Evolutionary conservation across 2,888 invertebrate genomes (phyloP).

Genomic region (Cheilosia soror): DNA sequence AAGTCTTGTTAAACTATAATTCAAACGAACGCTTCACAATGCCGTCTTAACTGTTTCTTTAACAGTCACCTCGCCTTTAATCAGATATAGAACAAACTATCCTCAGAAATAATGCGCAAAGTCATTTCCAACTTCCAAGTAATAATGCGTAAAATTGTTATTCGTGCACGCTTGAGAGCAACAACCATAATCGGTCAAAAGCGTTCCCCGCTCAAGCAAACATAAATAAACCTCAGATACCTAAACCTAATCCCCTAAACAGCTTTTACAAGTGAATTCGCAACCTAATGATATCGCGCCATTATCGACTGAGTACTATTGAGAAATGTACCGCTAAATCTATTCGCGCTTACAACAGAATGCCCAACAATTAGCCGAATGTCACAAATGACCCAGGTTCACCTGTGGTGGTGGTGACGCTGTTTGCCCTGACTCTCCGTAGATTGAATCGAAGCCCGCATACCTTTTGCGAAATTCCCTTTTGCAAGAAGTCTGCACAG

Average conservation of each 20-base stretch:
- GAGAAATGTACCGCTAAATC: conserved; percentile 31
- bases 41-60: neutral
- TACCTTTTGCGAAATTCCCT: conserved; percentile 28
- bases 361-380: conserved; percentile 17
- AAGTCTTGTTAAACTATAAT: conserved; percentile 7
- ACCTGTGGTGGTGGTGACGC: neutral
- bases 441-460: neutral
- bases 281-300: conserved; percentile 13
- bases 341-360: conserved; percentile 3
- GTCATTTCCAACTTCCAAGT: conserved; percentile 2
- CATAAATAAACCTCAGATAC: neutral
- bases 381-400: conserved; percentile 13
- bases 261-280: conserved; percentile 5
- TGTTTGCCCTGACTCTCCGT: neutral
- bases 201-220: neutral
- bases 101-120: neutral
- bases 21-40: neutral
- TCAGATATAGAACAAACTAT: neutral
- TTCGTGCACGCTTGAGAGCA: neutral
- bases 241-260: conserved; percentile 4
- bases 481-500: conserved; percentile 11
- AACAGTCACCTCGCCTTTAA: conserved; percentile 3
- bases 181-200: conserved; percentile 32
- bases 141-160: conserved; percentile 31
- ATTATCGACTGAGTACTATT: neutral